Conservation (phyloP, 2,797 vertebrate species). For the Gymnoscopelus braueri region DNA sequence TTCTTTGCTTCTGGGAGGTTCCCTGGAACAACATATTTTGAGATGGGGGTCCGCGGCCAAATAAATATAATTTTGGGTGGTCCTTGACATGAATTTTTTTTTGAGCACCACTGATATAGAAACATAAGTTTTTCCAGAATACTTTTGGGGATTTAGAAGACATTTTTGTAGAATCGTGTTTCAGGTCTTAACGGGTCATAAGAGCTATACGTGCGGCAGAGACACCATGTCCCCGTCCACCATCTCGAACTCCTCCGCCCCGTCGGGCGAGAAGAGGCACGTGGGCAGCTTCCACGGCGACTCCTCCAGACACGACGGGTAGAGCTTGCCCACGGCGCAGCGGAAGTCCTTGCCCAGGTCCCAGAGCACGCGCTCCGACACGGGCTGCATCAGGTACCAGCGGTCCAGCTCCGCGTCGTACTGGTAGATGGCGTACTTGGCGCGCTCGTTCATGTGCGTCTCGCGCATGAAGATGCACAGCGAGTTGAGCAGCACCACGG, state of each 20-base stretch:
- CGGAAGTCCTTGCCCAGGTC: constrained; percentile 95
- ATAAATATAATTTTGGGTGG: no score
- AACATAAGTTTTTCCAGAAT: no score
- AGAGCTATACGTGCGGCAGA: constrained; percentile 90
- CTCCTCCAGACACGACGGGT: constrained; percentile 97
- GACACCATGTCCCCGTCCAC: constrained; percentile 94
- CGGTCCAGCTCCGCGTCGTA: constrained; percentile 92
- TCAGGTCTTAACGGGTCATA: no score
- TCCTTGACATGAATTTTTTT: no score
- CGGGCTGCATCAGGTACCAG: constrained; percentile 93
- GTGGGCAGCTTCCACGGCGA: constrained; percentile 98
- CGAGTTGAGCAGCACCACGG: constrained; percentile 91
- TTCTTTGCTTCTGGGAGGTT: no score
- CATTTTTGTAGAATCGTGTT: no score
- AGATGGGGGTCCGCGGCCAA: no score
- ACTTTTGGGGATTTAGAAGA: no score
- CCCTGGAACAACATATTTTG: no score
- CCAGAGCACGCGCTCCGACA: constrained; percentile 97
- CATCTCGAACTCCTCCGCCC: constrained; percentile 92
- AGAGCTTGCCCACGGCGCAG: constrained; percentile 96
- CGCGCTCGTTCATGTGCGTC: constrained; percentile 94
- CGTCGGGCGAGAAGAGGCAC: constrained; percentile 93
- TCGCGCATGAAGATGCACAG: constrained; percentile 96
- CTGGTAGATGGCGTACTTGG: constrained; percentile 95
- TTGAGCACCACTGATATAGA: no score